Evolutionary conservation across 2,888 invertebrate genomes (phyloP), one percentile per base, ranked within the genome.

Genomic region (Scelioninae gen. 2): DNA sequence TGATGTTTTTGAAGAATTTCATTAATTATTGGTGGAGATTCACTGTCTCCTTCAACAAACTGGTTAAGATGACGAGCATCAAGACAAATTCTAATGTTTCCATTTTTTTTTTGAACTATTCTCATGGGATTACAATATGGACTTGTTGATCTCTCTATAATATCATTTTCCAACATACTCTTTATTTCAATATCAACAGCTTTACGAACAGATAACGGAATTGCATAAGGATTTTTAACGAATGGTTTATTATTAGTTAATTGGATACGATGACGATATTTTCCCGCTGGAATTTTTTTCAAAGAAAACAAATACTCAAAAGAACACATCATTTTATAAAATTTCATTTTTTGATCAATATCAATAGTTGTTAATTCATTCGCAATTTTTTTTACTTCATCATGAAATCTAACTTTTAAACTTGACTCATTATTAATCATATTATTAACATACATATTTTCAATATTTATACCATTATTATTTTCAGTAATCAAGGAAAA

Each of bases 61-160:
- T 73, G 69, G 68, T 84, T 83, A 13, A 83, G 41, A 58, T 68
- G 61, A 11, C 83, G 57, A 0, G 83, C 84, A 68, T 84, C 82
- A 6, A 83, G 57, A 71, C 82, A 81, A n/a, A 83, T 74, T 19
- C 83, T 45, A 2, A 83, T 70, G 6, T 73, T 61, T 0, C 80
- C 80, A 55, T 83, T 80, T 39, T 78, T 79, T 58, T 82, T 84
- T 33, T 75, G 31, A 0, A 80, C 80, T 4, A 80, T 78, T 1
- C 80, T 77, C n/a, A 83, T 53, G 0, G 82, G 83, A 43, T 82
- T 83, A n/a, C 79, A 77, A 69, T 78, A 83, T 0, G 77, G 74
- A 22, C 81, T 81, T 4, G 68, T 64, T 7, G 79, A 79, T 46
- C 80, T 33, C 67, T 79, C 78, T 19, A 83, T 83, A 0, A 84